These are phyloP conservation scores for Misgurnus anguillicaudatus DNA, from an alignment of 2,113 vertebrate genomes.

Conservation along the genomic window DNA sequence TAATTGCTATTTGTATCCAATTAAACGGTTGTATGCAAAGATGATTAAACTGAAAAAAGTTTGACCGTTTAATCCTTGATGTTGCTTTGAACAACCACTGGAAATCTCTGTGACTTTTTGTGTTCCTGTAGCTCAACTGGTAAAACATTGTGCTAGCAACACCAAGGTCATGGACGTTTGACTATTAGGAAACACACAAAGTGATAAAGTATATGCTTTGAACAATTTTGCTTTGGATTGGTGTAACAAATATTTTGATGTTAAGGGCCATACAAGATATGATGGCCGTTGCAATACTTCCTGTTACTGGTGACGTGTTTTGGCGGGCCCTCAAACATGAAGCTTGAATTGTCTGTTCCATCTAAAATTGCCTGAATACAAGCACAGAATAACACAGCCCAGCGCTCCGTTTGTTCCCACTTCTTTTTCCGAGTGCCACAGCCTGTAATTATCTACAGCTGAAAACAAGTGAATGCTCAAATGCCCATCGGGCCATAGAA, in stretches of 20 bases:
- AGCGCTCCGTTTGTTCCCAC: slow-evolving; percentile 56
- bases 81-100: neutral
- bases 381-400: slow-evolving; percentile 45
- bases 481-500: slow-evolving; percentile 86
- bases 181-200: neutral
- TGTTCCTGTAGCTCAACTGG: neutral
- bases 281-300: neutral
- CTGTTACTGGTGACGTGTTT: neutral
- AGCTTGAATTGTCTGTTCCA: slow-evolving; percentile 5
- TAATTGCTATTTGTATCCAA: no score
- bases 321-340: neutral
- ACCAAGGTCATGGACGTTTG: neutral
- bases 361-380: neutral
- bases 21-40: neutral
- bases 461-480: slow-evolving; percentile 89
- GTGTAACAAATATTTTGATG: neutral
- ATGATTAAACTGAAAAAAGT: neutral
- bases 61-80: no score
- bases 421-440: slow-evolving; percentile 55
- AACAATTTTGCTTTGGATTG: neutral
- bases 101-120: neutral
- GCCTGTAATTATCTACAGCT: slow-evolving; percentile 89
- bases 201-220: neutral
- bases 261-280: neutral
- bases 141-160: neutral